These are phyloP conservation scores for Pelodytes ibericus DNA, from an alignment of 2,797 vertebrate genomes.

Conservation along the genomic window DNA sequence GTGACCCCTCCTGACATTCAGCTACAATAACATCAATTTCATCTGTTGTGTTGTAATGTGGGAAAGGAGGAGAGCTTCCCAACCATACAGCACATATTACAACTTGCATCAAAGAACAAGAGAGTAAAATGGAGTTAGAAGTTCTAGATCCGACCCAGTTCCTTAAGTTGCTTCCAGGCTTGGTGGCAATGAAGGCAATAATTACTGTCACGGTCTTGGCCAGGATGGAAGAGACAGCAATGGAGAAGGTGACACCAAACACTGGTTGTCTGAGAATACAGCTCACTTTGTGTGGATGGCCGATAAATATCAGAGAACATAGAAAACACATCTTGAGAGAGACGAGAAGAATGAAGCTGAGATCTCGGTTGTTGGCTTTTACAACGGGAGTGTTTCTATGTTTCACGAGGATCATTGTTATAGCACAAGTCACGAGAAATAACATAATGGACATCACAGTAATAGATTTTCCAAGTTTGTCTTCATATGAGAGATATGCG, in stretches of 20 bases:
- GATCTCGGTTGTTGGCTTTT: slow-evolving; percentile 26
- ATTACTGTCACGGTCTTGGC: slow-evolving; percentile 37
- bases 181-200: slow-evolving; percentile 14
- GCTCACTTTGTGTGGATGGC: slow-evolving; percentile 3
- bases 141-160: slow-evolving; percentile 4
- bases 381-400: slow-evolving; percentile 13
- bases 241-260: slow-evolving; percentile 41
- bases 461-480: background rate
- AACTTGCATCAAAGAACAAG: slow-evolving; percentile 1
- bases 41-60: background rate
- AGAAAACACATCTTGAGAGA: slow-evolving; percentile 36
- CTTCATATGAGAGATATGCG: slow-evolving; percentile 15
- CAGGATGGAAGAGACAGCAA: slow-evolving; percentile 28
- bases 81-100: background rate
- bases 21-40: background rate
- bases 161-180: slow-evolving; percentile 10
- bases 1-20: slow-evolving; percentile 3
- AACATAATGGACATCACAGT: background rate
- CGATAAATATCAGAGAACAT: slow-evolving; percentile 41
- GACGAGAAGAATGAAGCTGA: slow-evolving; percentile 24
- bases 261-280: slow-evolving; percentile 27
- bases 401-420: background rate
- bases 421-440: background rate
- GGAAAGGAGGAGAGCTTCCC: background rate
- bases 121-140: background rate